Evolutionary conservation across 1,140 invertebrate species (phyloP).

Genomic region (Subanguina moxae): DNA sequence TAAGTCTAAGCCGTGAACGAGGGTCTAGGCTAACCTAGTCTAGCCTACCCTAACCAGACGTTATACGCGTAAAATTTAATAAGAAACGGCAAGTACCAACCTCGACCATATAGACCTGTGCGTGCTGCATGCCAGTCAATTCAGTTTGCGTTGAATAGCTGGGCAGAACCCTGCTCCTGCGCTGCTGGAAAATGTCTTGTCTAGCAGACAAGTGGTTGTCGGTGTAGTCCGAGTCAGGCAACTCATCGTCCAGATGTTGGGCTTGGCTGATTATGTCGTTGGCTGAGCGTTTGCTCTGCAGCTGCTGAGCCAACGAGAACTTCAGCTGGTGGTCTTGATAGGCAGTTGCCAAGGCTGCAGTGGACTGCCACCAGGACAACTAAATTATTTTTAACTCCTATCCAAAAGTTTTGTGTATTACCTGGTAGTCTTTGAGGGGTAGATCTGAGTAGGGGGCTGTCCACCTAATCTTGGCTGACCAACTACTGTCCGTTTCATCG

Average conservation of each 20-base stretch:
- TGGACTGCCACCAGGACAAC: slow-evolving; percentile 25
- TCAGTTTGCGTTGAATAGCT: slow-evolving; percentile 36
- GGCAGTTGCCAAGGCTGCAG: slow-evolving; percentile 22
- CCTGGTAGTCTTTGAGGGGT: slow-evolving; percentile 50
- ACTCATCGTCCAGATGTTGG: slow-evolving; percentile 14
- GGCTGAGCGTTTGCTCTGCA: slow-evolving; percentile 28
- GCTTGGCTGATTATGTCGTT: slow-evolving; percentile 19
- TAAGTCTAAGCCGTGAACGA: no score
- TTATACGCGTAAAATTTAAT: no score
- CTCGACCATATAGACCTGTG: slow-evolving; percentile 51
- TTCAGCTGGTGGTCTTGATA: slow-evolving; percentile 31
- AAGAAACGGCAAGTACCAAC: slow-evolving; percentile 13
- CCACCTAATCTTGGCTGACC: slow-evolving; percentile 41
- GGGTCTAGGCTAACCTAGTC: no score
- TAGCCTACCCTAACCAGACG: no score
- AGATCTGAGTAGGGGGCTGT: slow-evolving; percentile 48
- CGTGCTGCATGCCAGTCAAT: slow-evolving; percentile 33
- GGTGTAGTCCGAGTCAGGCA: slow-evolving; percentile 22
- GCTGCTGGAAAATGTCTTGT: not conserved
- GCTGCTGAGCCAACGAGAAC: slow-evolving; percentile 24
- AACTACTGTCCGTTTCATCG: slow-evolving; percentile 9
- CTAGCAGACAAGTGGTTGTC: not conserved
- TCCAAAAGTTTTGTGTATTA: slow-evolving; percentile 1
- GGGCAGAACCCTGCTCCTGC: slow-evolving; percentile 29
- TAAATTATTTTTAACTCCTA: not conserved